Percentiles rank a stretch among this genome's conserved stretches.
These are phyloP conservation scores for Anguilla rostrata DNA, from an alignment of 2,113 vertebrate genomes.

Conservation along the genomic window DNA sequence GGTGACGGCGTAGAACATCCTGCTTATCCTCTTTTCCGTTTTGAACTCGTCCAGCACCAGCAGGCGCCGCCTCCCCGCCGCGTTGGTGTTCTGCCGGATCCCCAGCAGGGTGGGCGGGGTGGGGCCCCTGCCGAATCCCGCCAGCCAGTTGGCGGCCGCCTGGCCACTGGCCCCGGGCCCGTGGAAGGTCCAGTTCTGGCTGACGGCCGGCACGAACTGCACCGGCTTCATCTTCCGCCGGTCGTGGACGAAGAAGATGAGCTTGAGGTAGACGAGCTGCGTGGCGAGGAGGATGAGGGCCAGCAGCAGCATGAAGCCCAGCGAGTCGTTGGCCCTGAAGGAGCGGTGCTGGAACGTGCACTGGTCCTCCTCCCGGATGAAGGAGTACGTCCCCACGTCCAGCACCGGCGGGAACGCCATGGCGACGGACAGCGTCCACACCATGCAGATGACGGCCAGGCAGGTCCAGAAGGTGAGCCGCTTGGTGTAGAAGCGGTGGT, in stretches of 20 bases:
- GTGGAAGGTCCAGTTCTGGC: constrained; percentile 99
- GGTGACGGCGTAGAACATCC: constrained; percentile 99
- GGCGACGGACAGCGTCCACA: constrained; percentile 98
- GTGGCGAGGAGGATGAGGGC: constrained; percentile 98
- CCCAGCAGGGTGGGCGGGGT: constrained; percentile 97
- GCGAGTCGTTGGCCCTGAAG: constrained; percentile 97
- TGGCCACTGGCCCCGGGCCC: constrained; percentile 97
- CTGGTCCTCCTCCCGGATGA: constrained; percentile 98
- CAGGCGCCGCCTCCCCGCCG: constrained; percentile 91
- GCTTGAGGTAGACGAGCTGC: constrained; percentile 99
- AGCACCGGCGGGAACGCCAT: constrained; percentile 98
- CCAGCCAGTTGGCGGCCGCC: constrained; percentile 98
- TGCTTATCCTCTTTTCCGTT: constrained; percentile 99
- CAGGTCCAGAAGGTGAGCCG: constrained; percentile 99
- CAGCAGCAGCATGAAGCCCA: constrained; percentile 99
- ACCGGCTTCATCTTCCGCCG: constrained; percentile 99
- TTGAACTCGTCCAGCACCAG: constrained; percentile 98
- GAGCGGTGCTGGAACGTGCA: constrained; percentile 99
- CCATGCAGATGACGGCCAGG: constrained; percentile 97
- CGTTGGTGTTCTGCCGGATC: constrained; percentile 95
- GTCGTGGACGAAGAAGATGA: constrained; percentile 98
- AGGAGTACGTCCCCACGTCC: constrained; percentile 97
- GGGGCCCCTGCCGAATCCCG: constrained; percentile 96
- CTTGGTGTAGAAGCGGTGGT: constrained; percentile 98
- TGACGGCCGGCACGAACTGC: constrained; percentile 98